phyloP scores from a whole-genome alignment of 2,888 invertebrate genomes.

The Calephelis perditalis region DNA sequence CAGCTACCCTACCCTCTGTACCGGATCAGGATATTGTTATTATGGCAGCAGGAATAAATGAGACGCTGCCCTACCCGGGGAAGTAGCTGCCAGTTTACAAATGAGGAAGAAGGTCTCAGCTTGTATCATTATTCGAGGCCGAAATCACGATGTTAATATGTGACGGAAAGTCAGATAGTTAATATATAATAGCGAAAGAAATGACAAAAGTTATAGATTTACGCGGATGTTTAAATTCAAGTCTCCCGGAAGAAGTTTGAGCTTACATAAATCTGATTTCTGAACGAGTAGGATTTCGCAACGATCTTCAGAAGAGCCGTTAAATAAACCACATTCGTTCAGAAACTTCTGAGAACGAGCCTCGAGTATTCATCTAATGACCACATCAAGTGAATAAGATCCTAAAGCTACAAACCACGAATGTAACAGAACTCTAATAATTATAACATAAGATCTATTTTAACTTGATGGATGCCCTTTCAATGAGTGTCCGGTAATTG shows the following conservation, averaged over 20 bases:
- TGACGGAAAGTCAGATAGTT: too few species aligned
- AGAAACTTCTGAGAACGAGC: conserved; percentile 53
- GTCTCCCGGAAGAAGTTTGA: conserved; percentile 23
- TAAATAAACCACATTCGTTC: conserved; percentile 63
- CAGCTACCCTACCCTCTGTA: too few species aligned
- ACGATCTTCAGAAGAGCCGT: conserved; percentile 50
- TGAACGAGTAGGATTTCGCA: conserved; percentile 41
- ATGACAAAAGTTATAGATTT: not conserved
- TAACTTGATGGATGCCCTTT: conserved; percentile 3
- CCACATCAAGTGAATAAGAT: conserved; percentile 24
- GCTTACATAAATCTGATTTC: conserved; percentile 11
- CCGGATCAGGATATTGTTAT: too few species aligned
- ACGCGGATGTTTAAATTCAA: conserved; percentile 1
- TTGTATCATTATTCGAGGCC: too few species aligned
- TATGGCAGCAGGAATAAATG: too few species aligned
- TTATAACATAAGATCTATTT: not conserved
- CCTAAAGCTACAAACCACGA: conserved; percentile 9
- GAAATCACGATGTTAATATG: too few species aligned
- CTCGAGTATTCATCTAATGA: conserved; percentile 38
- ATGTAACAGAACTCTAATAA: not conserved
- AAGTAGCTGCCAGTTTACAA: too few species aligned
- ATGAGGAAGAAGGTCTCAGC: too few species aligned
- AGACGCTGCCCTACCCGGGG: too few species aligned
- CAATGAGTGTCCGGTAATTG: conserved; percentile 4
- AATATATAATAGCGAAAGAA: not conserved